phyloP scores from a whole-genome alignment of 2,797 vertebrate genomes.

The Rhabdomys pumilio region DNA sequence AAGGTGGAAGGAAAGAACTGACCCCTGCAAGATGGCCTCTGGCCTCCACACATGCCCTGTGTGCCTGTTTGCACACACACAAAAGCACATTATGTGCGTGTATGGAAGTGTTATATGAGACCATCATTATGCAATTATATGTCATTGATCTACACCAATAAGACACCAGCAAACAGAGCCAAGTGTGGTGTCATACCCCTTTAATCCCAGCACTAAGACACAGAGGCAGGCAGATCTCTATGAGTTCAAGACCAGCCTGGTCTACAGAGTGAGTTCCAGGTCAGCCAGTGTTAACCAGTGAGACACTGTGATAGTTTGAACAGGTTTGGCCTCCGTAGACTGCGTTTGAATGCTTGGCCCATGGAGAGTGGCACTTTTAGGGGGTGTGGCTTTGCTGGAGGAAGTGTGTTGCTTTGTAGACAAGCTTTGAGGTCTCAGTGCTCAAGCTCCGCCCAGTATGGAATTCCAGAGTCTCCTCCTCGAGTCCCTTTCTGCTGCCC shows the following conservation, averaged over 20 bases:
- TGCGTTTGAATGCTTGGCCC: no score
- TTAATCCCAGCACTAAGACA: neutral
- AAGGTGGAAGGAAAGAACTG: neutral
- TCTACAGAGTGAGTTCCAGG: neutral
- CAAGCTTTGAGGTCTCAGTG: neutral
- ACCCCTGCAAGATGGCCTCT: neutral
- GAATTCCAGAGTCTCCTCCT: neutral
- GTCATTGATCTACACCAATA: neutral
- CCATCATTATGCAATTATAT: neutral
- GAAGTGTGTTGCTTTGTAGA: neutral
- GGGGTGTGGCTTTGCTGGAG: neutral
- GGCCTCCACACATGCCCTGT: neutral
- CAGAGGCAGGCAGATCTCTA: neutral
- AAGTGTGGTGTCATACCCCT: neutral
- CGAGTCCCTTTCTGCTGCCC: neutral
- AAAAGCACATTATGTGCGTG: neutral
- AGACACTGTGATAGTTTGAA: neutral
- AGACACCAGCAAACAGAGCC: neutral
- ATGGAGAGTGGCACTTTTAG: neutral
- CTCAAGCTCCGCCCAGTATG: neutral
- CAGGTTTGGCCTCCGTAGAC: neutral
- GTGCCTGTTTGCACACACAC: neutral
- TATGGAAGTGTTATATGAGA: neutral
- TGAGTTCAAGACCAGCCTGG: neutral
- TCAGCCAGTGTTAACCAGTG: neutral